Base-by-base conservation (phyloP, 30 jellyfish, hydroid and myxozoan species). In the Aurelia sp. region DNA sequence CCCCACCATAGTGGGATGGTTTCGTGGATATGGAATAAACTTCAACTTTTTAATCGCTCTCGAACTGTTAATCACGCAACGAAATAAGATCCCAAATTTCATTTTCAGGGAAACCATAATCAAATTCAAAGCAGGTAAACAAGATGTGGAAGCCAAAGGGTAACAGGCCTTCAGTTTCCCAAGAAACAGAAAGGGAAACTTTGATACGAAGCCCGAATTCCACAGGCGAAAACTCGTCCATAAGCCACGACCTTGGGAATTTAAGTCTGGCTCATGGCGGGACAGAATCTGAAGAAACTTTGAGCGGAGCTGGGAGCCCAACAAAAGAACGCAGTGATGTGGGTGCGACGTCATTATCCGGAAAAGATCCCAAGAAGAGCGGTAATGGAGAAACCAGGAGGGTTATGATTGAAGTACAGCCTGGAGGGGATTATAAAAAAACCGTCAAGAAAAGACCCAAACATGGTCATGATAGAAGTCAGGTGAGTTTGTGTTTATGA, bases 351-450 rank as follows among this genome's bases (percentile, higher is more conserved):
- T 57, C 91, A 22, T 48, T 44, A 17, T 55, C 88, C 8, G 88
- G 91, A 19, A 88, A 72, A 51, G 98, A 93, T 10, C 65, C 95
- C 72, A 93, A 78, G 74, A 92, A 83, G 64, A 82, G 95, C 53
- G 95, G 91, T 13, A 88, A 88, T 18, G 95, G 86, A 27, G 96
- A 84, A 16, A 70, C 91, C 12, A 91, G 74, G 66, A 96, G 82
- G 4, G 99, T 95, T 52, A 78, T 74, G 72, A 86, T 95, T 27
- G 99, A 95, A 73, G 97, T 95, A 17, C 90, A 89, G 67, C 97
- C 96, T 31, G 97, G 97, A 31, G 92, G 78, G 13, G 85, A 40
- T 59, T 63, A 61, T 52, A 84, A 95, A 48, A 63, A 74, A 55
- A 76, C 90, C 10, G 81, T 78, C 50, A 93, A 88, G 87, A 88